These are phyloP conservation scores for Daphoenositta chrysoptera DNA, from an alignment of 2,113 vertebrate genomes.

Conservation along the genomic window DNA sequence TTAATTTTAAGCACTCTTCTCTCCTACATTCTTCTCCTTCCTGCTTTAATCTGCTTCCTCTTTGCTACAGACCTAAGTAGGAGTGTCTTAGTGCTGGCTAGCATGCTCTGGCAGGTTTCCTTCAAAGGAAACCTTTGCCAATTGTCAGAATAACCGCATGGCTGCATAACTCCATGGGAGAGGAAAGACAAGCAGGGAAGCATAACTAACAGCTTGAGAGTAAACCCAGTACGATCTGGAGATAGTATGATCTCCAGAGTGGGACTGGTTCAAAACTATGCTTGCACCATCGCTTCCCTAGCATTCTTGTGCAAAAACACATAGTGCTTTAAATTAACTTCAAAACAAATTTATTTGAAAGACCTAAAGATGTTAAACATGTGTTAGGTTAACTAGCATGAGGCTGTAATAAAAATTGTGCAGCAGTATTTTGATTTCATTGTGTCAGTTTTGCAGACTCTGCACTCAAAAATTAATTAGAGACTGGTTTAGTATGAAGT, in stretches of 20 bases:
- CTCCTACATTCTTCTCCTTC: accelerated
- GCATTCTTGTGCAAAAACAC: background rate
- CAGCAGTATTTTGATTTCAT: background rate
- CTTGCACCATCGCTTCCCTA: background rate
- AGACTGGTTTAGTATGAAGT: background rate
- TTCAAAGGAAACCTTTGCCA: background rate
- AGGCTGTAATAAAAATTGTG: background rate
- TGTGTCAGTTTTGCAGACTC: background rate
- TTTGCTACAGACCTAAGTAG: background rate
- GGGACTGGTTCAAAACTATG: background rate
- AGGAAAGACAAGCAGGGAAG: background rate
- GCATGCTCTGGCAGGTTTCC: background rate
- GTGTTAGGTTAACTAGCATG: background rate
- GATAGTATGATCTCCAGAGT: background rate
- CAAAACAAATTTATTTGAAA: background rate
- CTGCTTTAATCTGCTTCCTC: background rate
- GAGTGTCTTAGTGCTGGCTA: background rate
- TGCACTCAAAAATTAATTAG: background rate
- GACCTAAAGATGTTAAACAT: background rate
- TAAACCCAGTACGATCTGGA: background rate
- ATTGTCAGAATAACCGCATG: background rate
- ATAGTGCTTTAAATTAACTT: background rate
- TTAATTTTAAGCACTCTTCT: background rate
- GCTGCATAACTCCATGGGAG: background rate
- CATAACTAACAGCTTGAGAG: background rate